These are phyloP conservation scores for Gavia stellata DNA, from an alignment of 2,113 vertebrate genomes.

Conservation along the genomic window DNA sequence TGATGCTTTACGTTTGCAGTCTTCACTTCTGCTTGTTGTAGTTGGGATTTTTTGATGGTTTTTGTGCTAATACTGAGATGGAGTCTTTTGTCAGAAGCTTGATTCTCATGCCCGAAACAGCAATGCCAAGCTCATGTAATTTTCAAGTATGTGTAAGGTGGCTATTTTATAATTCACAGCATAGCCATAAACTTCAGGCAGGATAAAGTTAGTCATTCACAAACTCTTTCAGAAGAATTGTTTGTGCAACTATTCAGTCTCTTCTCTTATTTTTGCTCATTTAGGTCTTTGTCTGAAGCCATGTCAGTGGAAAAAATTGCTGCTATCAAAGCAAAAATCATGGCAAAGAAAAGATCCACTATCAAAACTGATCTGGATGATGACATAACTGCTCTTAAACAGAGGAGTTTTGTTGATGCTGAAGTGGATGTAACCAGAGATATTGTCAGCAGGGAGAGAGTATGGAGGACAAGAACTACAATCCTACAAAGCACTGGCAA, in stretches of 20 bases:
- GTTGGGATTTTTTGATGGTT: background rate
- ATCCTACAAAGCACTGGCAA: slow-evolving; percentile 98
- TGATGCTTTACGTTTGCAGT: background rate
- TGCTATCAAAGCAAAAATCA: slow-evolving; percentile 99
- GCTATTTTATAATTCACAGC: background rate
- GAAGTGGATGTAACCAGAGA: slow-evolving; percentile 97
- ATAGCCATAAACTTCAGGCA: background rate
- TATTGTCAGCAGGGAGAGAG: slow-evolving; percentile 95
- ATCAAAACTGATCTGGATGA: slow-evolving; percentile 98
- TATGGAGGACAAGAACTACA: slow-evolving; percentile 96
- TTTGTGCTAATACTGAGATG: background rate
- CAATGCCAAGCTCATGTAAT: background rate
- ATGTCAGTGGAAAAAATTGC: slow-evolving; percentile 99
- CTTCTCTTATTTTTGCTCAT: slow-evolving; percentile 13
- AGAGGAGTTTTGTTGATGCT: slow-evolving; percentile 97
- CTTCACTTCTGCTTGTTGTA: background rate
- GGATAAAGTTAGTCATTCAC: background rate
- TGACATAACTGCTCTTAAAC: slow-evolving; percentile 92
- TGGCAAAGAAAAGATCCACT: slow-evolving; percentile 98
- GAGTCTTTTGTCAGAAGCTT: background rate
- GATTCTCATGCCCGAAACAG: background rate
- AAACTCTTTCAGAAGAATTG: background rate
- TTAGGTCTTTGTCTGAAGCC: slow-evolving; percentile 95
- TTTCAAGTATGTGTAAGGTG: background rate
- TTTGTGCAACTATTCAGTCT: background rate